Base-by-base conservation (phyloP, 2,797 vertebrate genomes). In the Pogonophryne albipinna region DNA sequence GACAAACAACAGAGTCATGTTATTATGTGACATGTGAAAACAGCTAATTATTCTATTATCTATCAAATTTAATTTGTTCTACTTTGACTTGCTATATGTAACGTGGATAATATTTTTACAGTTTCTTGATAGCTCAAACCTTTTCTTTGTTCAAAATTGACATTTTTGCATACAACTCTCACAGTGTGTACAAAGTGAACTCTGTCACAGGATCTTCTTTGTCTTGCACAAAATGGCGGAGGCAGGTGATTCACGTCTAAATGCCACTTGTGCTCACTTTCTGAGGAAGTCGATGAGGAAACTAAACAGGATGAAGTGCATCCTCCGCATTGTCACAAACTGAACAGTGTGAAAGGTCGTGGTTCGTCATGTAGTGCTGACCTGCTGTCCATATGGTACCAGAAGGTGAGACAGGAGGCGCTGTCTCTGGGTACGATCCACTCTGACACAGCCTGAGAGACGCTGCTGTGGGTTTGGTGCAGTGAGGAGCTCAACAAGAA, bases 321-420 rank as follows among this genome's bases (percentile, higher is more conserved):
- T 82, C 73, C 66, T 74, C 57, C 77, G 67, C 49, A 75, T 65
- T 83, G 84, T 79, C 76, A 75, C 73, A 88, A 73, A 78, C 61
- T 73, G 63, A 80, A 76, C 34, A 44, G 31, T 68, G 79, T 53
- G 51, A 71, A 71, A 67, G 41, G 4, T 17, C n/a, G n/a, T 52
- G 67, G 53, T 70, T 62, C 17, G 52, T 41, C 0, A 31, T 68
- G 57, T 56, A 38, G 44, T 71, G 63, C 92, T 85, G 73, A 96
- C 95, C 94, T 95, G 89, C 68, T 76, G 31, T 90, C 74, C 78
- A 90, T 89, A 23, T 91, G 80, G 80, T 94, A 94, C 94, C 94
- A 95, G 6, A 95, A 76, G 4, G 87, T 92, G 79, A 95, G 71
- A 76, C 95, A 95, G 63, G 76, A 87, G 3, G 80, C 12, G 14